phyloP scores from a whole-genome alignment of 2,888 invertebrate genomes.

The Chrysina gloriosa region DNA sequence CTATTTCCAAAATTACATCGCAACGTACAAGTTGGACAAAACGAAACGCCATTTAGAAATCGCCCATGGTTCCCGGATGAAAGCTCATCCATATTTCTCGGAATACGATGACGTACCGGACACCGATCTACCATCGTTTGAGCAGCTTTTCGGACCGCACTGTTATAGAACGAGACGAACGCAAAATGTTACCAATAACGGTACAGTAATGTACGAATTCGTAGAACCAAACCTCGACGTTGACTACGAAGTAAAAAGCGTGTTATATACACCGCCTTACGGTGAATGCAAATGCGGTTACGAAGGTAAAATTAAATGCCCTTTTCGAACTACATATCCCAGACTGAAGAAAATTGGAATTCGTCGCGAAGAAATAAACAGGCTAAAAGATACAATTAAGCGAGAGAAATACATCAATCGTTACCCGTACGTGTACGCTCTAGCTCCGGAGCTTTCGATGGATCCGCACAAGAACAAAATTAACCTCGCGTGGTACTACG shows the following conservation, averaged over 20 bases:
- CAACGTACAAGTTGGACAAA: slow-evolving; percentile 47
- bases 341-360: slow-evolving; percentile 1
- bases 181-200: slow-evolving; percentile 44
- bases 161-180: slow-evolving; percentile 40
- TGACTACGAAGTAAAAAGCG: slow-evolving; percentile 48
- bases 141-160: slow-evolving; percentile 38
- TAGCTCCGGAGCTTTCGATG: slow-evolving; percentile 12
- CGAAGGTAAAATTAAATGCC: too few relatives aligned
- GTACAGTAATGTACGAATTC: slow-evolving; percentile 21
- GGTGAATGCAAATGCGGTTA: slow-evolving; percentile 55
- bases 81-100: slow-evolving; percentile 43
- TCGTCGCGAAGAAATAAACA: slow-evolving; percentile 17
- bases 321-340: too few relatives aligned
- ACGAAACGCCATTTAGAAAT: slow-evolving; percentile 44
- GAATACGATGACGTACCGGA: slow-evolving; percentile 48
- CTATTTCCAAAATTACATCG: slow-evolving; percentile 57
- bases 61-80: slow-evolving; percentile 28
- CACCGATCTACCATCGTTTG: slow-evolving; percentile 27
- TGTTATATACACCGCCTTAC: slow-evolving; percentile 58
- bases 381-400: slow-evolving; percentile 30
- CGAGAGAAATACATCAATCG: slow-evolving; percentile 7
- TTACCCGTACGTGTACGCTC: neutral
- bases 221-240: slow-evolving; percentile 21
- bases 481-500: neutral
- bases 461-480: slow-evolving; percentile 14